phyloP scores from a whole-genome alignment of 2,888 invertebrate genomes.

The Thera obeliscata region DNA sequence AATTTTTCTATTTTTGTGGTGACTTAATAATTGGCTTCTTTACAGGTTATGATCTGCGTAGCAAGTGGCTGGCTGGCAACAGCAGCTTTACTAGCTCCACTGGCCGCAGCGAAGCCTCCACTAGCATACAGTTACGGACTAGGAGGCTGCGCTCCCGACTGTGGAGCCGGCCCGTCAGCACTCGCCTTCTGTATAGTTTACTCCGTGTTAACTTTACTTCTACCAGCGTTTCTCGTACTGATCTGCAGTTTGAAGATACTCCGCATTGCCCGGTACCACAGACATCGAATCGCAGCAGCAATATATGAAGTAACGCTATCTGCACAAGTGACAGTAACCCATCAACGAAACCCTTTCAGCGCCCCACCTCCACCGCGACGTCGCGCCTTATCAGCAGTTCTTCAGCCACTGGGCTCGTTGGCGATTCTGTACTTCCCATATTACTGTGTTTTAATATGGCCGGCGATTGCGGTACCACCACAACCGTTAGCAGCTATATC shows the following conservation, averaged over 20 bases:
- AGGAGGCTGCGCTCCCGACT: slow-evolving; percentile 88
- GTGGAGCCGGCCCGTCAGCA: slow-evolving; percentile 85
- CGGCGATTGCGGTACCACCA: slow-evolving; percentile 72
- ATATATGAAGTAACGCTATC: slow-evolving; percentile 93
- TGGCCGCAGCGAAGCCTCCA: slow-evolving; percentile 84
- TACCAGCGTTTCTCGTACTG: slow-evolving; percentile 88
- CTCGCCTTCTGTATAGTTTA: slow-evolving; percentile 88
- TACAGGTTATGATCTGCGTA: slow-evolving; percentile 87
- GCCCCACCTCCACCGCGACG: slow-evolving; percentile 87
- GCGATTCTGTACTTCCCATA: slow-evolving; percentile 90
- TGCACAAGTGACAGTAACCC: slow-evolving; percentile 93
- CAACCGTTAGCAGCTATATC: slow-evolving; percentile 84
- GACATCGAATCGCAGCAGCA: slow-evolving; percentile 93
- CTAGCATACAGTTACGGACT: slow-evolving; percentile 74
- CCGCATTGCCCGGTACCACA: slow-evolving; percentile 89
- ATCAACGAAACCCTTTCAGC: slow-evolving; percentile 91
- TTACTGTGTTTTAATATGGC: slow-evolving; percentile 89
- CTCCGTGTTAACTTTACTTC: slow-evolving; percentile 86
- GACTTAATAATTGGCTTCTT: slow-evolving; percentile 18
- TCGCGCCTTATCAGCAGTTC: slow-evolving; percentile 87
- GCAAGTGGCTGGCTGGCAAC: slow-evolving; percentile 88
- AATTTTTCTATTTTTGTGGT: too few species aligned
- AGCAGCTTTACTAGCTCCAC: slow-evolving; percentile 86
- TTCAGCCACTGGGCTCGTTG: slow-evolving; percentile 89
- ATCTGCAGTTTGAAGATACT: slow-evolving; percentile 89